Conservation (phyloP, 1,140 invertebrate genomes). For the Meloidogyne exigua region DNA sequence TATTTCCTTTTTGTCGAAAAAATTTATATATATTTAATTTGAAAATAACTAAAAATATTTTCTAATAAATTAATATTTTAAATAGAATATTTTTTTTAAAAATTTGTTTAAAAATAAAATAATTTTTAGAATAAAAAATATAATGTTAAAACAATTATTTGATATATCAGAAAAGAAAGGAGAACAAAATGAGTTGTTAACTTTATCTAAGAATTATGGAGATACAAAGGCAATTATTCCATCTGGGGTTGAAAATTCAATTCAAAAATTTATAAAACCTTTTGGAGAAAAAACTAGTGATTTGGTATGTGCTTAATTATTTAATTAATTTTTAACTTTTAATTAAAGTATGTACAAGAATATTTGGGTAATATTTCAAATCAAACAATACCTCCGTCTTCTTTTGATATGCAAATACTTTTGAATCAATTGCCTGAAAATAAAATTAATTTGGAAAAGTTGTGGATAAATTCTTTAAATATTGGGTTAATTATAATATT, state of each 20-base stretch:
- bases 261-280: slow-evolving; percentile 5
- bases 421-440: slow-evolving; percentile 19
- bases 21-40: too few species aligned
- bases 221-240: slow-evolving; percentile 12
- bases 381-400: slow-evolving; percentile 19
- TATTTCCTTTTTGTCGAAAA: neutral
- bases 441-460: neutral
- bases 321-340: neutral
- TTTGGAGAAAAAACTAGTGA: slow-evolving; percentile 12
- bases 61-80: neutral
- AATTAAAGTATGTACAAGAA: slow-evolving; percentile 32
- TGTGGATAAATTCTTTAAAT: neutral
- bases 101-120: neutral
- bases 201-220: slow-evolving; percentile 33
- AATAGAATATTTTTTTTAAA: neutral
- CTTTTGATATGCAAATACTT: slow-evolving; percentile 30
- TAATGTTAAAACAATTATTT: slow-evolving; percentile 32
- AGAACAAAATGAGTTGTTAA: slow-evolving; percentile 29
- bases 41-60: too few species aligned
- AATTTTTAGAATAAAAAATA: neutral
- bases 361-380: slow-evolving; percentile 32
- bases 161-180: slow-evolving; percentile 32
- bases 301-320: neutral
- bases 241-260: slow-evolving; percentile 29
- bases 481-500: neutral